Evolutionary conservation across 1,140 invertebrate species (phyloP).

Genomic region (Drosophila watanabei): DNA sequence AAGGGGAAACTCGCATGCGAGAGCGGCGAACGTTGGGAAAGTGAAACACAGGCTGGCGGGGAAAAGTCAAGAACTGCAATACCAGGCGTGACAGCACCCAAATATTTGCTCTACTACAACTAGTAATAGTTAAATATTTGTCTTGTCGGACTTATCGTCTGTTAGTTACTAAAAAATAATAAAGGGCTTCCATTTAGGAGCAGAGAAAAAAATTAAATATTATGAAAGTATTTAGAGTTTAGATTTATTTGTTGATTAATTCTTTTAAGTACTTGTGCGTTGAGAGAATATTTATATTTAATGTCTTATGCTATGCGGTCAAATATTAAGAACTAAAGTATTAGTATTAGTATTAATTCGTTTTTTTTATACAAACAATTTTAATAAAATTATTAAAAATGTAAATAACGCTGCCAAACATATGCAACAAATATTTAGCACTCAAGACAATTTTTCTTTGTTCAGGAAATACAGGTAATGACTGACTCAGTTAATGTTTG

Average conservation of each 20-base stretch:
- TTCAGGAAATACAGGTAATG: background rate
- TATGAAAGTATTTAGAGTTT: background rate
- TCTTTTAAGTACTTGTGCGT: background rate
- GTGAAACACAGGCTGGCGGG: slow-evolving; percentile 4
- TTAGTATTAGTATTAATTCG: background rate
- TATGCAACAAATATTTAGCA: background rate
- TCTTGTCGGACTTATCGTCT: background rate
- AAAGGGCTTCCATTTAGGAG: background rate
- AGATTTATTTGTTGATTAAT: background rate
- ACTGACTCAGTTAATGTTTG: slow-evolving; percentile 9
- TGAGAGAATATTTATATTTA: background rate
- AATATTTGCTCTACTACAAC: slow-evolving; percentile 18
- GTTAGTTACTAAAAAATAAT: background rate
- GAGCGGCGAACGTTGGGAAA: slow-evolving; percentile 17
- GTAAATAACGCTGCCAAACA: background rate
- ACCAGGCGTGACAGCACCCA: slow-evolving; percentile 6
- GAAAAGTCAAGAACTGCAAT: slow-evolving; percentile 24
- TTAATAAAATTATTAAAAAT: background rate
- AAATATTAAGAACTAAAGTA: background rate
- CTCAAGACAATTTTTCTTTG: background rate
- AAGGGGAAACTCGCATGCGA: slow-evolving; percentile 39
- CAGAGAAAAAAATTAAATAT: background rate
- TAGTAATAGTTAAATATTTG: slow-evolving; percentile 31
- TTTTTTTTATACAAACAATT: too few species aligned
- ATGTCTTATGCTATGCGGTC: background rate